These are phyloP conservation scores for Palaemon carinicauda DNA, from an alignment of 1,140 invertebrate genomes.

Conservation along the genomic window DNA sequence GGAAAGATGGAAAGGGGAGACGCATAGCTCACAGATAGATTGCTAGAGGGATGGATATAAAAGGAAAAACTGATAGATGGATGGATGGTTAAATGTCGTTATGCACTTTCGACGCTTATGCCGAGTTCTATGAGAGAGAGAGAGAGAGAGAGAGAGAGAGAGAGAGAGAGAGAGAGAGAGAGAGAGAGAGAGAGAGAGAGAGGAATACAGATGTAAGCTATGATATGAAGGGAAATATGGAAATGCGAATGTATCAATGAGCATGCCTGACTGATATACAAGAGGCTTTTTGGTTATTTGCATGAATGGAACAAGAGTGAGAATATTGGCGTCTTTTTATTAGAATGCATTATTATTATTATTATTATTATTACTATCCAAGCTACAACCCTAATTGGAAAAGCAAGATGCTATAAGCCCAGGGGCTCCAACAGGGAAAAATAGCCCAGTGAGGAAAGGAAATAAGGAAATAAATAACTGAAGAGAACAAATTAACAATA, in stretches of 20 bases:
- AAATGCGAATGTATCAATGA: neutral
- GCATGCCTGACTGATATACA: too few relatives aligned
- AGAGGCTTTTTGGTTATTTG: neutral
- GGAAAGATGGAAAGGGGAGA: neutral
- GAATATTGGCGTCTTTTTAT: too few relatives aligned
- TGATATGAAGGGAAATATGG: neutral
- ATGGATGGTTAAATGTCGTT: neutral
- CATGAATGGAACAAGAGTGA: neutral
- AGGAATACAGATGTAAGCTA: too few relatives aligned
- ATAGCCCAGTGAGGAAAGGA: too few relatives aligned
- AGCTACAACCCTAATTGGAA: too few relatives aligned
- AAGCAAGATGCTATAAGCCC: too few relatives aligned
- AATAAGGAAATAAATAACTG: too few relatives aligned
- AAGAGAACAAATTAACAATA: too few relatives aligned
- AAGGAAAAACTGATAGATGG: neutral
- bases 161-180: neutral
- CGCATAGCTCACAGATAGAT: too few relatives aligned
- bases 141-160: neutral
- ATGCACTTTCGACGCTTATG: neutral
- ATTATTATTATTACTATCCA: too few relatives aligned
- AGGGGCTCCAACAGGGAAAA: too few relatives aligned
- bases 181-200: neutral
- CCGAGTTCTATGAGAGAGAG: neutral
- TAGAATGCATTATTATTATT: too few relatives aligned
- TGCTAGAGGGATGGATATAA: neutral